Conservation (phyloP, 2,888 invertebrate genomes). For the Cremastinae sp. region DNA sequence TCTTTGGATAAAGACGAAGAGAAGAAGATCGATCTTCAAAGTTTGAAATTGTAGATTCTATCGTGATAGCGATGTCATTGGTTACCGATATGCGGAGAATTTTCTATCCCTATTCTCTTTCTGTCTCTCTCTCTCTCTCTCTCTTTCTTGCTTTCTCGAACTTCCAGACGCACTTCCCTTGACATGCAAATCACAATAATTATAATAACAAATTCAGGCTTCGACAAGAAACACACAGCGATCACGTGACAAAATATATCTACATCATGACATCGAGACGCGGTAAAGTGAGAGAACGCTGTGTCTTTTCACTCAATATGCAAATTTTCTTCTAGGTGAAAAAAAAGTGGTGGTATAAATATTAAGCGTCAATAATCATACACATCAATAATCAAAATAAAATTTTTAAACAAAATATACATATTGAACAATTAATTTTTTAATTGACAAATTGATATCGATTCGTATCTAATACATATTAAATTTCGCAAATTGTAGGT, state of each 20-base stretch:
- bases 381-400: constrained; percentile 2
- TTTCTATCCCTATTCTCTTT: not conserved
- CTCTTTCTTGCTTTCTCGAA: constrained; percentile 38
- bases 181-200: constrained; percentile 74
- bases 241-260: constrained; percentile 71
- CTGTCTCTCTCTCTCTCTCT: not conserved
- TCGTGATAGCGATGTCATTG: constrained; percentile 11
- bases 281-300: constrained; percentile 11
- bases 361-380: constrained; percentile 14
- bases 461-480: constrained; percentile 5
- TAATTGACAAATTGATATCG: not conserved
- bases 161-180: constrained; percentile 69
- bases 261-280: constrained; percentile 29
- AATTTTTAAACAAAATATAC: no score
- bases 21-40: constrained; percentile 13
- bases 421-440: no score
- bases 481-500: constrained; percentile 18
- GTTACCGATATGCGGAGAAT: constrained; percentile 18
- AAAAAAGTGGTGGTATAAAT: constrained; percentile 29
- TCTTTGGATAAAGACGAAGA: constrained; percentile 1
- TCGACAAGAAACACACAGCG: constrained; percentile 66
- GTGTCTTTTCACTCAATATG: constrained; percentile 41
- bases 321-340: constrained; percentile 15
- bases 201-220: constrained; percentile 74
- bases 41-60: constrained; percentile 35